These are phyloP conservation scores for Ctenopoma kingsleyae DNA, from an alignment of 2,797 vertebrate genomes.

Conservation along the genomic window DNA sequence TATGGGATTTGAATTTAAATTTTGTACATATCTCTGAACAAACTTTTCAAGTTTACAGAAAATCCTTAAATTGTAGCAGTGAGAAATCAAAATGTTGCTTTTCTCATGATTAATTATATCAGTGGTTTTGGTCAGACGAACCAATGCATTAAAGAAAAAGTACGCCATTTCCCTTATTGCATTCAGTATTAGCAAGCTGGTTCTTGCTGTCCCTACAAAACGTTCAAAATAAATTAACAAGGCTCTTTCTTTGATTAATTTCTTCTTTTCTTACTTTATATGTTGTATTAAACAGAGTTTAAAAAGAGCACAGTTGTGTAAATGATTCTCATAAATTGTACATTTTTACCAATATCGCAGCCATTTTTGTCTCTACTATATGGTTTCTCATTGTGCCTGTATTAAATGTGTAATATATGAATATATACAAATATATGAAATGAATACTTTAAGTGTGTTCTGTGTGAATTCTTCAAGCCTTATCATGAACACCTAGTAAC, in stretches of 20 bases:
- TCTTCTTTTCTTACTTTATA: slow-evolving; percentile 83
- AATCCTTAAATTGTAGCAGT: slow-evolving; percentile 57
- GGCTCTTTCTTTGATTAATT: slow-evolving; percentile 71
- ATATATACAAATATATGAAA: slow-evolving; percentile 89
- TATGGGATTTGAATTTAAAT: slow-evolving; percentile 3
- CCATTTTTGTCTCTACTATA: slow-evolving; percentile 85
- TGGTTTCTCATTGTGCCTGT: slow-evolving; percentile 86
- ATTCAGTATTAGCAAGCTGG: slow-evolving; percentile 91
- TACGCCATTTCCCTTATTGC: slow-evolving; percentile 47
- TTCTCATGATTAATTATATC: slow-evolving; percentile 6
- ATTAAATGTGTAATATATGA: slow-evolving; percentile 92
- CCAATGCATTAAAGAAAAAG: slow-evolving; percentile 14
- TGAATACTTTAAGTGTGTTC: slow-evolving; percentile 68
- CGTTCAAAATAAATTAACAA: slow-evolving; percentile 75
- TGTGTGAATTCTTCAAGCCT: slow-evolving; percentile 48
- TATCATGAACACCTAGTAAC: neutral
- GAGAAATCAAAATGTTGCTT: slow-evolving; percentile 29
- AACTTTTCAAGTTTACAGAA: slow-evolving; percentile 50
- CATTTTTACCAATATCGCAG: slow-evolving; percentile 89
- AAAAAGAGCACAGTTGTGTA: slow-evolving; percentile 86
- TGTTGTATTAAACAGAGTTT: slow-evolving; percentile 79
- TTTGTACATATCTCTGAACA: slow-evolving; percentile 38
- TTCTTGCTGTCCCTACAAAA: slow-evolving; percentile 91
- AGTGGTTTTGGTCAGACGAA: slow-evolving; percentile 27
- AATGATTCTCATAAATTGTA: slow-evolving; percentile 93